A percentile compares a stretch with the other conserved stretches of the same genome.
Evolutionary conservation across 2,113 vertebrate species (phyloP).

Genomic region (Phaethornis superciliosus): DNA sequence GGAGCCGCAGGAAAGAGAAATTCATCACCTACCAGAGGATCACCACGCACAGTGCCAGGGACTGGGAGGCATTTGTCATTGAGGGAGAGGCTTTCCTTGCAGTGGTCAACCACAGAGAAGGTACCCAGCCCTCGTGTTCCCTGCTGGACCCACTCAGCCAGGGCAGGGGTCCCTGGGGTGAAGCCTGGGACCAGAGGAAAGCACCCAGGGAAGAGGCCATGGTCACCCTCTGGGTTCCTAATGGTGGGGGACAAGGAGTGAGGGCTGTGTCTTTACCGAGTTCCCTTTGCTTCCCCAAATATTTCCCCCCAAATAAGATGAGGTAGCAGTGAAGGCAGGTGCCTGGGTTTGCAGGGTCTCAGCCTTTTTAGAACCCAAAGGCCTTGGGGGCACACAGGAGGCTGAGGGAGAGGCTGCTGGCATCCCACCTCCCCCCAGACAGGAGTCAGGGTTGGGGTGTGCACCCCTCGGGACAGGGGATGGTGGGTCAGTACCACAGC

Average conservation of each 20-base stretch:
- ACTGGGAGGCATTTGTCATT: slow-evolving; percentile 94
- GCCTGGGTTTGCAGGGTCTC: background rate
- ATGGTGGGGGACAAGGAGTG: background rate
- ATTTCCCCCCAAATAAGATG: accelerated
- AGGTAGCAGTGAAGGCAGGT: background rate
- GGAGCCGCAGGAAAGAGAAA: slow-evolving; percentile 84
- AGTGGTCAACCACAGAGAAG: slow-evolving; percentile 94
- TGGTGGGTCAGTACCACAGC: accelerated
- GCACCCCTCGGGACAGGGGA: background rate
- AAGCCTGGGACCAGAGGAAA: accelerated
- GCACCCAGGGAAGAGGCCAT: background rate
- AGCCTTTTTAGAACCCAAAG: background rate
- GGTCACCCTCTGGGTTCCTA: background rate
- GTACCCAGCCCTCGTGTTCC: slow-evolving; percentile 58
- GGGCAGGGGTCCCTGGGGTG: background rate
- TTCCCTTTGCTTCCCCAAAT: background rate
- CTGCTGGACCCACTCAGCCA: accelerated
- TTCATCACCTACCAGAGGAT: slow-evolving; percentile 88
- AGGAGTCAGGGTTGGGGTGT: accelerated
- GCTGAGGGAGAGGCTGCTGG: background rate
- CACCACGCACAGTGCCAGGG: slow-evolving; percentile 87
- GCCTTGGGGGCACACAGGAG: background rate
- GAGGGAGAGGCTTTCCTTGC: slow-evolving; percentile 87
- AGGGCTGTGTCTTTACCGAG: accelerated
- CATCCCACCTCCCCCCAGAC: background rate